phyloP scores from a whole-genome alignment of 2,888 invertebrate genomes.

The Microchrysa polita region DNA sequence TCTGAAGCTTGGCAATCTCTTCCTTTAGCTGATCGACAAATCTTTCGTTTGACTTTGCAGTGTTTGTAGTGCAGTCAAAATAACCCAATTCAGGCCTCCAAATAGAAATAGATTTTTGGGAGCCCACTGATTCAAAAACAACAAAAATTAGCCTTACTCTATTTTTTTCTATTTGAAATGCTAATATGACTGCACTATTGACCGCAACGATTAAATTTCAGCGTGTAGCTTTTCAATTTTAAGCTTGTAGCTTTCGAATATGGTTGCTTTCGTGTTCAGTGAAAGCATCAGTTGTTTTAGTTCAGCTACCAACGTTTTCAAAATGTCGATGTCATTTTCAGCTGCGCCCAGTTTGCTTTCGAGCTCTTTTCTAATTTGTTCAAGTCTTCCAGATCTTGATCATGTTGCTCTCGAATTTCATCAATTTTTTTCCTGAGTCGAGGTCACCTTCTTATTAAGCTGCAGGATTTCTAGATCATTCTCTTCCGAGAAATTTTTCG shows the following conservation, averaged over 20 bases:
- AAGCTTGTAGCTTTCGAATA: conserved; percentile 58
- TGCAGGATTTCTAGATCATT: conserved; percentile 66
- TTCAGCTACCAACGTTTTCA: conserved; percentile 60
- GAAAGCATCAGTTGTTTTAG: conserved; percentile 62
- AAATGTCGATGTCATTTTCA: conserved; percentile 60
- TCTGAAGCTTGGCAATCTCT: conserved; percentile 56
- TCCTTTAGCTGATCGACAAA: conserved; percentile 53
- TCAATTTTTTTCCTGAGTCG: conserved; percentile 50
- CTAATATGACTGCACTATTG: no score
- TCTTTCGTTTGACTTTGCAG: conserved; percentile 56
- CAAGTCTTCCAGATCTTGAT: conserved; percentile 59
- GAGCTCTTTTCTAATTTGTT: conserved; percentile 56
- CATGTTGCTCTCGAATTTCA: conserved; percentile 57
- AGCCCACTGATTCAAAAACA: no score
- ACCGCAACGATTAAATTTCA: conserved; percentile 66
- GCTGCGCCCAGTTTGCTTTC: conserved; percentile 57
- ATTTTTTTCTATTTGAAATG: no score
- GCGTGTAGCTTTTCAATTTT: conserved; percentile 62
- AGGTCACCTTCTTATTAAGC: conserved; percentile 63
- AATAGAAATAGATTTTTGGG: no score
- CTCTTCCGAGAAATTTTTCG: conserved; percentile 65
- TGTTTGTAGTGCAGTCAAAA: no score
- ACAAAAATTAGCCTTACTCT: no score
- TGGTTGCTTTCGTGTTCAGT: conserved; percentile 52
- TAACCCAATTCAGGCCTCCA: no score